These are phyloP conservation scores for Dryoscopus gambensis DNA, from an alignment of 2,113 vertebrate genomes.

Conservation along the genomic window DNA sequence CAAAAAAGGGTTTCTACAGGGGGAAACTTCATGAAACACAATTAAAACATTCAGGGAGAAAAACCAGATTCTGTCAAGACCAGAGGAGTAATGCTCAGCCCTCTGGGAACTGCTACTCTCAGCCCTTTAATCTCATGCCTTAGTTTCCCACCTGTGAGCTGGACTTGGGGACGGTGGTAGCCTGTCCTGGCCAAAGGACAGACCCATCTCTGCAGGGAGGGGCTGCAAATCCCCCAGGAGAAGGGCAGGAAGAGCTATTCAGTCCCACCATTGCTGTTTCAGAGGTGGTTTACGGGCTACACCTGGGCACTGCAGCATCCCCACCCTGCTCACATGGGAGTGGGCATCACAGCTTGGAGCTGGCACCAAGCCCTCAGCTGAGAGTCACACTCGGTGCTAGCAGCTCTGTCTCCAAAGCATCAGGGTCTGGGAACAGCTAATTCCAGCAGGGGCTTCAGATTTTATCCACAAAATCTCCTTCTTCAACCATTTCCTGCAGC, in stretches of 20 bases:
- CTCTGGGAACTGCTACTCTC: background rate
- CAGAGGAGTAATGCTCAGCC: background rate
- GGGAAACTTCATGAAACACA: background rate
- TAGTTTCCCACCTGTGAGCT: background rate
- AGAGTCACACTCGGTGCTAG: accelerated
- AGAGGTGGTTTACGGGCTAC: background rate
- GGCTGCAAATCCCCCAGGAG: background rate
- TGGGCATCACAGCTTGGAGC: accelerated
- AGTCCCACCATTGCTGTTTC: background rate
- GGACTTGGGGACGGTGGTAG: accelerated
- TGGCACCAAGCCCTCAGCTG: background rate
- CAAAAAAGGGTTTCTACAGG: background rate
- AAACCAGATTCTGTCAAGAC: background rate
- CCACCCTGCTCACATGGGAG: background rate
- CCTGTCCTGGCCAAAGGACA: background rate
- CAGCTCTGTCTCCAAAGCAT: background rate
- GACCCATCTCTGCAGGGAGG: background rate
- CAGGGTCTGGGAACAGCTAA: background rate
- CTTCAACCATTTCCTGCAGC: background rate
- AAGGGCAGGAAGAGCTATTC: background rate
- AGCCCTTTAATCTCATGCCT: background rate
- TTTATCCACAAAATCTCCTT: background rate
- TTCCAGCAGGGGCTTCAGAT: background rate
- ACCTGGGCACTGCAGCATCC: background rate
- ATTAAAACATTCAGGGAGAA: background rate